Evolutionary conservation across 2,888 invertebrate species (phyloP), one percentile per base, ranked within the genome.

Genomic region (Volucella inflata): DNA sequence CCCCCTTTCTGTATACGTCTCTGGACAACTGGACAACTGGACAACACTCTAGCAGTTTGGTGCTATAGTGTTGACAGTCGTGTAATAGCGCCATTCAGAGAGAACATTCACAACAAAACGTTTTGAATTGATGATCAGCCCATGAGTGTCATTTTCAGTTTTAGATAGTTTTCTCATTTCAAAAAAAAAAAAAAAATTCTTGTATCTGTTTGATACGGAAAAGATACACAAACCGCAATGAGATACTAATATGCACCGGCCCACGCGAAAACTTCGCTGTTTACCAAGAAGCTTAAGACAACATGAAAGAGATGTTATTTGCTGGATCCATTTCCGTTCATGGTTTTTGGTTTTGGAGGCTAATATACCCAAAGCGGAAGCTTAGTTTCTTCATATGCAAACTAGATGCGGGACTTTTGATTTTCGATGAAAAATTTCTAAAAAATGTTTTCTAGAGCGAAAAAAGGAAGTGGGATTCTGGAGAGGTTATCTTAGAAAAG

Each of bases 131-230:
- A 55, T 70, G 64, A 76, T 81, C 64, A 71, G 30, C 60, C 71
- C 42, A 72, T 82, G 81, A 82, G 70, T 77, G 76, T 77, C 65
- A 65, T 65, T 82, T 72, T 82, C 75, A 10, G 72, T 72, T 67
- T 71, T 71, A 71, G 64, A 76, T 65, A 65, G 51, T 57, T 57
- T 57, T 55, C 42, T 67, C 53, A 16, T 30, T 38, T 30, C 40
- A 36, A 8, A 53, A 16, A 53, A 17, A 53, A 53, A 53, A 17
- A 42, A 17, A 17, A 59, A 2, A 17, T 48, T 36, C n/a, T 10
- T 55, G 21, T 3, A 30, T 55, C 4, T 51, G 38, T 55, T 71
- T n/a, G 36, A 60, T 30, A 0, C 30, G 30, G 6, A 30, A 30
- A 30, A 30, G 30, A 67, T 30, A 55, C 60, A 62, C 40, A 75